phyloP scores from a whole-genome alignment of 2,113 vertebrate genomes.

The Chinchilla lanigera region DNA sequence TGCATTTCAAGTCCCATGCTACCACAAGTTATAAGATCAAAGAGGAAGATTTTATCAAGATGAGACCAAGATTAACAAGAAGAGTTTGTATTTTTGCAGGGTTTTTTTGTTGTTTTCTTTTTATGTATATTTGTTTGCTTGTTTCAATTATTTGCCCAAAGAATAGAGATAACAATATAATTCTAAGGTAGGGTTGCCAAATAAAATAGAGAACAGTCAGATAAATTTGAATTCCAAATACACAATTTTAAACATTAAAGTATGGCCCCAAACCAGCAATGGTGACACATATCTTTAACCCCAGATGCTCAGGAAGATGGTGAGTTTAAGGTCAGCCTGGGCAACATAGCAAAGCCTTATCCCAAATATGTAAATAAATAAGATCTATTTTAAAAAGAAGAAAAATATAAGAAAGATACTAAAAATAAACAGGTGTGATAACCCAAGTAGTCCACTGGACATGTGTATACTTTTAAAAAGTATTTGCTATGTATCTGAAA shows the following conservation, averaged over 20 bases:
- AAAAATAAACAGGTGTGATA: neutral
- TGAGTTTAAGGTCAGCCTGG: neutral
- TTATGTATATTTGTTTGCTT: neutral
- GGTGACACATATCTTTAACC: neutral
- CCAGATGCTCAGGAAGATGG: neutral
- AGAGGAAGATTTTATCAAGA: neutral
- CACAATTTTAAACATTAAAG: neutral
- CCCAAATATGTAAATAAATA: neutral
- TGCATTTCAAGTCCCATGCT: neutral
- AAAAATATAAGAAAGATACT: neutral
- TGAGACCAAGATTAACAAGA: neutral
- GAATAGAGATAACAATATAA: neutral
- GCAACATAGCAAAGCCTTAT: neutral
- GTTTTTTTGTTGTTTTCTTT: neutral
- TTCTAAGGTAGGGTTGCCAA: neutral
- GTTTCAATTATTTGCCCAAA: neutral
- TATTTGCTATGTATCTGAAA: neutral
- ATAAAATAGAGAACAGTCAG: neutral
- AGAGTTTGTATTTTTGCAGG: neutral
- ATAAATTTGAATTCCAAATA: conserved; percentile 19
- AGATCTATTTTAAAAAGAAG: neutral
- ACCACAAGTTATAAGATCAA: neutral
- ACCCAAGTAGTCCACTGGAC: neutral
- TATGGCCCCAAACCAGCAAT: neutral
- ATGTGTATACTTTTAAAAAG: neutral